Base-by-base conservation (phyloP, 1,140 invertebrate genomes). In the Trissolcus basalis region DNA sequence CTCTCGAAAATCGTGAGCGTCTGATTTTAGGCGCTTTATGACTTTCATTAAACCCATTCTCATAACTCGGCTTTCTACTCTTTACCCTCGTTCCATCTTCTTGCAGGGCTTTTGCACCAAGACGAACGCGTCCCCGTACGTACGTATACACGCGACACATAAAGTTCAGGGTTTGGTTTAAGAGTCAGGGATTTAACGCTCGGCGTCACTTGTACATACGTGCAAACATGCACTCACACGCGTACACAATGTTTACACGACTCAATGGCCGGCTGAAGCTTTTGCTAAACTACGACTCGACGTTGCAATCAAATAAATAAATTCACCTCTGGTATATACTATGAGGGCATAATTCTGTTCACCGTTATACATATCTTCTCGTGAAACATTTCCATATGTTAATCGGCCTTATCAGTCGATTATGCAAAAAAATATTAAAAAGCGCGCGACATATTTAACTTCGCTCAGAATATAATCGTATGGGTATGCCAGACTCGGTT, bases 171-270 rank as follows among this genome's bases (percentile, higher is more conserved):
- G 32, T 39, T 63, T 63, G 51, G 76, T 44, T 74, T 67, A 67
- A 74, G 51, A 74, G 71, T 68, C 59, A 32, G 47, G 19, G 56
- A 81, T 79, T 81, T 81, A 79, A 71, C 77, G 68, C 55, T 45
- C 56, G 49, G 51, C 45, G 13, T 49, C 43, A 59, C 39, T 76
- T 39, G 59, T 49, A 49, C 59, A 55, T 64, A 64, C 43, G 16
- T 49, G 41, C 53, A 11, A 9, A 39, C 12, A 14, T 41, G 50
- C 36, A 41, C 53, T 47, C 11, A 44, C 58, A 74, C 50, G 55
- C 49, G 63, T 77, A 61, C 65, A 49, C 70, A 71, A 80, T 83
- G 79, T 84, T 84, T 85, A 83, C 82, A 83, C 79, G 78, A 82
- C 70, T 77, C 77, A 77, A 75, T 79, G 68, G 39, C 67, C 65